Evolutionary conservation across 2,797 vertebrate species (phyloP).

Genomic region (Chaenodraco wilsoni): DNA sequence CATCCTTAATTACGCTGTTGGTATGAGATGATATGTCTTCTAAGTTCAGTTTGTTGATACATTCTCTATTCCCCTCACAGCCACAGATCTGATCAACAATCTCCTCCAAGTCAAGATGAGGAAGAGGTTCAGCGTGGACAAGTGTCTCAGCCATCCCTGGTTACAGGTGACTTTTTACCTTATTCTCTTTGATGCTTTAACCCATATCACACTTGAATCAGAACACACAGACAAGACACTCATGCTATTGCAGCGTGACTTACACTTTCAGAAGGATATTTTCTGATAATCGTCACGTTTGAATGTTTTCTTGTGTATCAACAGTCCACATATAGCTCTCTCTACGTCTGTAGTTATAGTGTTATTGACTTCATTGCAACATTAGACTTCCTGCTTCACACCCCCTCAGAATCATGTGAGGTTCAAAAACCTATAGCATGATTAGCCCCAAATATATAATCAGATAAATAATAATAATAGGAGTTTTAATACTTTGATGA

Average conservation of each 20-base stretch:
- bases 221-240: neutral
- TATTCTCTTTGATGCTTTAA: neutral
- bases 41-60: neutral
- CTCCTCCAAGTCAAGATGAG: constrained; percentile 99
- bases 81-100: constrained; percentile 98
- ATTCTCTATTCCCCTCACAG: constrained; percentile 71
- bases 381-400: constrained; percentile 3
- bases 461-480: too few relatives aligned
- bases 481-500: too few relatives aligned
- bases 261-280: neutral
- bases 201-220: neutral
- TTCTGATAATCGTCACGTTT: neutral
- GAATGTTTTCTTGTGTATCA: neutral
- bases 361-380: too few relatives aligned
- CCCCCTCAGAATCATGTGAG: too few relatives aligned
- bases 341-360: neutral
- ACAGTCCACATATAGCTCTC: neutral
- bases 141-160: constrained; percentile 98
- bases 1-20: neutral
- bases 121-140: constrained; percentile 98
- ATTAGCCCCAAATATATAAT: too few relatives aligned
- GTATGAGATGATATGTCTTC: neutral
- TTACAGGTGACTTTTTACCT: constrained; percentile 88
- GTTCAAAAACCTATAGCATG: too few relatives aligned
- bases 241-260: neutral